A percentile compares a stretch with the other conserved stretches of the same genome.
Conservation (phyloP, 1,140 invertebrate genomes). For the Achatina immaculata region DNA sequence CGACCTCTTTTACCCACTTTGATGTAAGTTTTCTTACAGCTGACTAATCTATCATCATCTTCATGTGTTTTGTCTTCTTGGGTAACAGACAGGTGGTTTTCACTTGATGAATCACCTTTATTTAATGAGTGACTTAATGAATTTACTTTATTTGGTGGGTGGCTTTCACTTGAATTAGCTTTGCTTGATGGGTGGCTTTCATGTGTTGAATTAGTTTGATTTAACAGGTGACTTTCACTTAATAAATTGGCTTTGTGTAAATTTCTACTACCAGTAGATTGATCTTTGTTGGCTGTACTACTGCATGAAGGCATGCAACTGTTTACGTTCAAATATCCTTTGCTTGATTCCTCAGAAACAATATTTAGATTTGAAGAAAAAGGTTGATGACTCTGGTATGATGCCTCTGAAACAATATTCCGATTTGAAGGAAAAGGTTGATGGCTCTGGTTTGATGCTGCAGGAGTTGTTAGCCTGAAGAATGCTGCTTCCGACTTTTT, state of each 20-base stretch:
- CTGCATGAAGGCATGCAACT: not conserved
- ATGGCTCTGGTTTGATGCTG: not conserved
- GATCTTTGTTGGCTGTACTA: not conserved
- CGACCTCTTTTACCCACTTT: slow-evolving; percentile 15
- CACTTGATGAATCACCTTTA: not conserved
- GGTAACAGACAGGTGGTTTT: not conserved
- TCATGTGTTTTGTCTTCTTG: not conserved
- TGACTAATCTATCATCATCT: not conserved
- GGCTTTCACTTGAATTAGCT: too few relatives aligned
- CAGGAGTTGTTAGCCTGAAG: too few relatives aligned
- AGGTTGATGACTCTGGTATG: not conserved
- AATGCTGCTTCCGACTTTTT: too few relatives aligned
- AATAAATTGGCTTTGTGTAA: not conserved
- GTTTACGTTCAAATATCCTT: not conserved
- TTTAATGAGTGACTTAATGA: too few relatives aligned
- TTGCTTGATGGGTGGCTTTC: too few relatives aligned
- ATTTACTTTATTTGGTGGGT: too few relatives aligned
- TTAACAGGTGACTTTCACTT: not conserved
- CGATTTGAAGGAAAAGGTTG: not conserved
- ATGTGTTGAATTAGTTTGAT: too few relatives aligned
- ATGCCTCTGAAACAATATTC: not conserved
- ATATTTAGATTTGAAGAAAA: not conserved
- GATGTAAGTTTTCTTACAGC: not conserved
- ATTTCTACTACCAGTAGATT: not conserved
- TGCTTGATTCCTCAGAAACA: not conserved